phyloP scores from a whole-genome alignment of 2,888 invertebrate species.

The Pterobdella sp. region DNA sequence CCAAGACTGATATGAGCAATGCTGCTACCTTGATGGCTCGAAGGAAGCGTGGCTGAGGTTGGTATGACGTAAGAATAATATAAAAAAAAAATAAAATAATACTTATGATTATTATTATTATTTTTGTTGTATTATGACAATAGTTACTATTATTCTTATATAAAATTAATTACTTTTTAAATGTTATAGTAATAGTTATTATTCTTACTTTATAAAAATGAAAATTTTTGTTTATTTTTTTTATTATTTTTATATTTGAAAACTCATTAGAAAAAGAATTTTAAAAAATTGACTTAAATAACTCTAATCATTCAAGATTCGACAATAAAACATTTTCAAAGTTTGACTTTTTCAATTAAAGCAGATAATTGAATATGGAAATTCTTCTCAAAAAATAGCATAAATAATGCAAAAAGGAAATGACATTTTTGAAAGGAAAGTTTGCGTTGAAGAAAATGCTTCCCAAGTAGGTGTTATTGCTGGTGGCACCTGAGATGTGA shows the following conservation, averaged over 20 bases:
- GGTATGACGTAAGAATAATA: no score
- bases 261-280: no score
- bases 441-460: conserved; percentile 21
- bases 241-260: background rate
- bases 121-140: no score
- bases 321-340: no score
- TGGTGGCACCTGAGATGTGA: conserved; percentile 1
- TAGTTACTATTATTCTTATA: background rate
- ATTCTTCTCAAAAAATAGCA: no score
- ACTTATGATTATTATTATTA: no score
- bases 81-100: no score
- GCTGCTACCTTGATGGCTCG: background rate
- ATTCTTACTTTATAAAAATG: background rate
- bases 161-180: background rate
- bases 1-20: background rate
- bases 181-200: background rate
- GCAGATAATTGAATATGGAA: no score
- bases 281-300: no score
- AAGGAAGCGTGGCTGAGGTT: background rate
- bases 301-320: no score
- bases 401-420: background rate
- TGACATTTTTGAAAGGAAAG: conserved; percentile 14
- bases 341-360: no score
- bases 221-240: background rate
- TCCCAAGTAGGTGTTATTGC: conserved; percentile 21